These are phyloP conservation scores for Euwallacea fornicatus DNA, from an alignment of 1,140 invertebrate genomes.

Conservation along the genomic window DNA sequence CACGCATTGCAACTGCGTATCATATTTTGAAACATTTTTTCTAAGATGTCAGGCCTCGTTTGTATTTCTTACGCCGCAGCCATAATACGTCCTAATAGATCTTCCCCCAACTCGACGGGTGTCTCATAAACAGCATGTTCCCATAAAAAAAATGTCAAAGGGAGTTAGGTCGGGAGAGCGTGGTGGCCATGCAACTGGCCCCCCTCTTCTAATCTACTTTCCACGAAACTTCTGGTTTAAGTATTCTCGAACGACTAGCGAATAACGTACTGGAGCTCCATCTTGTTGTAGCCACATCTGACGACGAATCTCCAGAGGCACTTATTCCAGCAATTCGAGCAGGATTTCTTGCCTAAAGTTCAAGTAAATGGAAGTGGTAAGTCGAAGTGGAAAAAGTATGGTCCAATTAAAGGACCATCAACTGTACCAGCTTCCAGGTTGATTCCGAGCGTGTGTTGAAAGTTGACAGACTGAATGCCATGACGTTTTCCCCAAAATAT, in stretches of 20 bases:
- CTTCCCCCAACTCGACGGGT: too few species aligned
- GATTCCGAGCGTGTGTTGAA: not conserved
- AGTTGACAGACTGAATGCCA: slow-evolving; percentile 1
- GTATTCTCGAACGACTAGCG: too few species aligned
- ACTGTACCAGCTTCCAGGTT: not conserved
- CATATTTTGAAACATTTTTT: not conserved
- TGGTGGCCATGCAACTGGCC: not conserved
- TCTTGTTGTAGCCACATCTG: not conserved
- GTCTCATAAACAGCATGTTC: not conserved
- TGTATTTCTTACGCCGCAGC: not conserved
- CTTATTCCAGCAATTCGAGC: not conserved
- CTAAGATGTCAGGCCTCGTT: not conserved
- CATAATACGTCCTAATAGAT: too few species aligned
- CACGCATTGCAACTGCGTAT: not conserved
- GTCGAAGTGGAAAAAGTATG: not conserved
- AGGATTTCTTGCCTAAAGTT: not conserved
- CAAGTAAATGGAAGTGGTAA: not conserved
- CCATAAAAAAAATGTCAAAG: not conserved
- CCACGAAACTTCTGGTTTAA: not conserved
- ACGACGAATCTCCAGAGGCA: not conserved
- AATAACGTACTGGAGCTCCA: too few species aligned
- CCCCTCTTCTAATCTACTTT: not conserved
- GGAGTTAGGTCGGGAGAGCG: not conserved
- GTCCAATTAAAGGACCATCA: slow-evolving; percentile 1
- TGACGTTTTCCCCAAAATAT: too few species aligned